Evolutionary conservation across 2,888 invertebrate species (phyloP), one percentile per base, ranked within the genome.

Genomic region (Luperina nickerlii): DNA sequence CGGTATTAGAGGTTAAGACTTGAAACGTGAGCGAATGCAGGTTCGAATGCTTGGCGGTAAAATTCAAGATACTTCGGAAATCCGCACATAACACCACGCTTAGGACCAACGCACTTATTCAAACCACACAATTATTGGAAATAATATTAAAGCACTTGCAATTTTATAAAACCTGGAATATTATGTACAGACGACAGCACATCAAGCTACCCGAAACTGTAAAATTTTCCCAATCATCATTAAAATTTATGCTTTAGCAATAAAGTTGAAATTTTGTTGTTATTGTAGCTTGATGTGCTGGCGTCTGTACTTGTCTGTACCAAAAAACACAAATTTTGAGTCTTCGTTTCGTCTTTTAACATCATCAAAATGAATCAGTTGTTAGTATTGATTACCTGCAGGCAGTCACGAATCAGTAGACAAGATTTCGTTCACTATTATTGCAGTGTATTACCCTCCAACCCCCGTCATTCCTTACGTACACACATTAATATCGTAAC

Each of bases 11-110:
- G 62, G 63, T 62, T 85, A 68, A 88, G 88, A n/a, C 88, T 57
- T 60, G 18, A 57, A 51, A 86, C 88, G 88, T 88, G 85, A 81
- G 66, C 2, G 51, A 85, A 65, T 69, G n/a, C 9, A 51, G 51
- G 66, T 60, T 74, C 62, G 18, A 71, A 62, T 66, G 27, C 38
- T 71, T 71, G 73, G 63, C 42, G 51, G 54, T 65, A 60, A 65
- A 63, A 70, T 76, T 71, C 15, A 13, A 70, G 45, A 74, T 32
- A 74, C 66, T 62, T 74, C 72, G 7, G 32, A 20, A 71, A 68
- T 57, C 45, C 32, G 5, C 32, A 45, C 32, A 18, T 38, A 63
- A 62, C 11, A 63, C 11, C n/a, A 60, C 18, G n/a, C 66, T n/a
- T n/a, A 32, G 5, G 1, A 76, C 45, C 8, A 42, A 48, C 20